These are phyloP conservation scores for Sphyrna mokarran DNA, from an alignment of 2,113 vertebrate genomes.

Conservation along the genomic window DNA sequence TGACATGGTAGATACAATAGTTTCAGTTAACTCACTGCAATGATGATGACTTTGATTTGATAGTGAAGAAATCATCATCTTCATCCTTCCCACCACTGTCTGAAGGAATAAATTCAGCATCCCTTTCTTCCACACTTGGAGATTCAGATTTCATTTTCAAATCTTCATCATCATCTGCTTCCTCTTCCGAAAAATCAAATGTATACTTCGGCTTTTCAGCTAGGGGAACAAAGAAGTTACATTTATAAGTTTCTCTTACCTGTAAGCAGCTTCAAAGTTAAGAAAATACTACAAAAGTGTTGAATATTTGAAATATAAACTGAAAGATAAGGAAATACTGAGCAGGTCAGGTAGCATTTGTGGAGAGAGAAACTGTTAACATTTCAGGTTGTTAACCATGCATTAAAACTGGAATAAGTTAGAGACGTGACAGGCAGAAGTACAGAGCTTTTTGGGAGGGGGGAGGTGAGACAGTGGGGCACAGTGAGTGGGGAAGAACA, in stretches of 20 bases:
- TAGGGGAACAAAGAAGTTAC: constrained; percentile 44
- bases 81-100: constrained; percentile 63
- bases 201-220: constrained; percentile 95
- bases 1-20: neutral
- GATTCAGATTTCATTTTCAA: constrained; percentile 72
- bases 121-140: constrained; percentile 70
- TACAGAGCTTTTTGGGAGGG: no score
- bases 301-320: neutral
- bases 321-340: neutral
- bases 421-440: neutral
- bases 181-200: constrained; percentile 95
- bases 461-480: no score
- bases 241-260: neutral
- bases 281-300: neutral
- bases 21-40: constrained; percentile 59
- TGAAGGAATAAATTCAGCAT: constrained; percentile 66
- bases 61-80: constrained; percentile 64
- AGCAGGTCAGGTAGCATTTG: neutral
- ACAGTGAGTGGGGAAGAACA: neutral
- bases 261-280: neutral
- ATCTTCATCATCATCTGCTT: constrained; percentile 73
- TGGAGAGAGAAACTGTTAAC: neutral
- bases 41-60: constrained; percentile 58
- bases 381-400: neutral
- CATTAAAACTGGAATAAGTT: neutral